Evolutionary conservation across 2,888 invertebrate genomes (phyloP).

Genomic region (Brachylomia viminalis): DNA sequence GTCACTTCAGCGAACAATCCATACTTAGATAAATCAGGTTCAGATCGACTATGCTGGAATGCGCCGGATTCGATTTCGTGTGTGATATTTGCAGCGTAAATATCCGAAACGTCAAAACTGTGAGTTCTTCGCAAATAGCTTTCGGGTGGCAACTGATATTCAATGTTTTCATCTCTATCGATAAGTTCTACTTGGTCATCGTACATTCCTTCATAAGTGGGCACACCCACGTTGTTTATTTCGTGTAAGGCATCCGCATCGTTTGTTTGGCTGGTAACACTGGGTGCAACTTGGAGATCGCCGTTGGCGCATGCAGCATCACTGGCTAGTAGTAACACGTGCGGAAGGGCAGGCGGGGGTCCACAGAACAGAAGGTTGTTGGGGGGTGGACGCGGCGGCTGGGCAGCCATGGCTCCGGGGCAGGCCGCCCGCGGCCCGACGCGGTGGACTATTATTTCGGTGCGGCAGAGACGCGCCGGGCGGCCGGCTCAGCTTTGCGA

Average conservation of each 20-base stretch:
- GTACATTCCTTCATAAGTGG: constrained; percentile 79
- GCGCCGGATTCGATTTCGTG: constrained; percentile 75
- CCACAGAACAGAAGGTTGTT: constrained; percentile 88
- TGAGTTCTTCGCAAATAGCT: constrained; percentile 83
- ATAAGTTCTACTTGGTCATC: constrained; percentile 76
- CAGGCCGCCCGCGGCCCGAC: constrained; percentile 83
- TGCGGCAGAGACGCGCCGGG: constrained; percentile 87
- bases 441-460: constrained; percentile 82
- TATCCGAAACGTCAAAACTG: constrained; percentile 87
- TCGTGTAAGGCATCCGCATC: constrained; percentile 82
- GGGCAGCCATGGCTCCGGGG: constrained; percentile 87
- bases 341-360: constrained; percentile 87
- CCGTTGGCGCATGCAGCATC: constrained; percentile 73
- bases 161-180: constrained; percentile 72
- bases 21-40: constrained; percentile 87
- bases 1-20: constrained; percentile 84
- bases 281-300: constrained; percentile 70
- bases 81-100: constrained; percentile 78
- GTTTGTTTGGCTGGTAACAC: constrained; percentile 78
- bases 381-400: constrained; percentile 87
- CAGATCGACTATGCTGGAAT: constrained; percentile 81
- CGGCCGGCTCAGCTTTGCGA: constrained; percentile 88
- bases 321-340: constrained; percentile 89
- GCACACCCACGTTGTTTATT: constrained; percentile 89
- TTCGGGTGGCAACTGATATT: constrained; percentile 74